Base-by-base conservation (phyloP, 2,797 vertebrate genomes). In the Pseudochirops corinnae region DNA sequence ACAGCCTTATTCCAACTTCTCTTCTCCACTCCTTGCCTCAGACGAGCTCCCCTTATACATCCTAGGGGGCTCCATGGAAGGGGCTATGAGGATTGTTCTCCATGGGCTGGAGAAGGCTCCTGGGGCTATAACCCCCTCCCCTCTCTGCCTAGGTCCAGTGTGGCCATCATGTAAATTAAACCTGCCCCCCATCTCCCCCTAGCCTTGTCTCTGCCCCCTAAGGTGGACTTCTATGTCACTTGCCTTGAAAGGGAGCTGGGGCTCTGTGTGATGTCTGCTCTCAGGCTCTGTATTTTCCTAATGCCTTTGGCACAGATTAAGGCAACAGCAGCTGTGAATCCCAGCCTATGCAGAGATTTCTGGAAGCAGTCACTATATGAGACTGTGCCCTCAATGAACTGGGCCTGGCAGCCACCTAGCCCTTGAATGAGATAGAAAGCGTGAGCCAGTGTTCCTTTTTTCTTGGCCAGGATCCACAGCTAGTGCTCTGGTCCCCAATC, bases 161-260 rank as follows among this genome's bases (percentile, higher is more conserved):
- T 93, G 96, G 96, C 97, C 96, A 92, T 95, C 97, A 55, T 98
- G 97, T 98, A 98, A 97, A 98, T 97, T 98, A 98, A 98, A 98
- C 67, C n/a, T 91, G 90, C 12, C 29, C 82, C 39, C 87, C 46
- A 50, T 91, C 93, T 93, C 95, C 92, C 92, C 90, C 29, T 93
- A 24, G 95, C 92, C 82, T 95, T 53, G 9, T 93, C 92, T 96
- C 62, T 96, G 94, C 39, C 96, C 90, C 57, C 11, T 60, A 56
- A 82, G 90, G 39, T 57, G 91, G 56, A 91, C 91, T 92, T 12
- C 87, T 46, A 26, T 82, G 39, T 46, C 18, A 31, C 50, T 39
- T 10, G 12, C 82, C 26, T 53, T 74, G n/a, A 39, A n/a, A 39
- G 67, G 31, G 18, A 74, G 67, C n/a, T 46, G 74, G n/a, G 74